Percentiles rank a stretch among this genome's conserved stretches.
Conservation (phyloP, 2,113 vertebrate genomes). For the Dipodomys stephensi region DNA sequence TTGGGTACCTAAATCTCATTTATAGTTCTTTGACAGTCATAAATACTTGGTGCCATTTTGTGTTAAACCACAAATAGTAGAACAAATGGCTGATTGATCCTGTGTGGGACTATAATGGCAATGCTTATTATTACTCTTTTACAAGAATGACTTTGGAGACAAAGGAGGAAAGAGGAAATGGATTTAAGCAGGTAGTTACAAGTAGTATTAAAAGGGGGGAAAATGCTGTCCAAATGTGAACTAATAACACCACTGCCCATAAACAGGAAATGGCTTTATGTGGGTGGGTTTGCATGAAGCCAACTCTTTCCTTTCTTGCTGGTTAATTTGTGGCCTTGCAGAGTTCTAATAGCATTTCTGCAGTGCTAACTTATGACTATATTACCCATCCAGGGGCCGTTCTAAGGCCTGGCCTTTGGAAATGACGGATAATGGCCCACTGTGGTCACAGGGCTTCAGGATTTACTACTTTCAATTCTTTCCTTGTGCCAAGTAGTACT, state of each 20-base stretch:
- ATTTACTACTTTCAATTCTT: background rate
- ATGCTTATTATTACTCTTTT: background rate
- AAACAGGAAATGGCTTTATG: background rate
- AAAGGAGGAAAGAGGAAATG: conserved; percentile 25
- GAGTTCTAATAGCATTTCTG: background rate
- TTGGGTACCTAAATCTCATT: background rate
- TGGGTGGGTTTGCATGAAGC: background rate
- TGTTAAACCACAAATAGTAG: background rate
- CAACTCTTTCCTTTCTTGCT: background rate
- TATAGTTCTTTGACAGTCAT: background rate
- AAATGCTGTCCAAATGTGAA: background rate
- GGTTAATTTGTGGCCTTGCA: background rate
- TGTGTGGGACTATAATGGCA: background rate
- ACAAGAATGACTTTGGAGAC: background rate
- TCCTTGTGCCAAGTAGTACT: background rate
- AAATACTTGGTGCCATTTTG: background rate
- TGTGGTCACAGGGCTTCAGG: background rate
- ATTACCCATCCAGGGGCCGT: accelerated
- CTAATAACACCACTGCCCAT: background rate
- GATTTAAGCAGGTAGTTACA: conserved; percentile 10
- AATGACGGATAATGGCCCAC: background rate
- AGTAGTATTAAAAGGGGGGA: background rate
- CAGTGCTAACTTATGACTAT: accelerated
- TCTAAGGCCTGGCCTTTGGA: background rate
- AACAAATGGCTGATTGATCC: background rate